Evolutionary conservation across 1,140 invertebrate genomes (phyloP).

Genomic region (Bacillus rossius): DNA sequence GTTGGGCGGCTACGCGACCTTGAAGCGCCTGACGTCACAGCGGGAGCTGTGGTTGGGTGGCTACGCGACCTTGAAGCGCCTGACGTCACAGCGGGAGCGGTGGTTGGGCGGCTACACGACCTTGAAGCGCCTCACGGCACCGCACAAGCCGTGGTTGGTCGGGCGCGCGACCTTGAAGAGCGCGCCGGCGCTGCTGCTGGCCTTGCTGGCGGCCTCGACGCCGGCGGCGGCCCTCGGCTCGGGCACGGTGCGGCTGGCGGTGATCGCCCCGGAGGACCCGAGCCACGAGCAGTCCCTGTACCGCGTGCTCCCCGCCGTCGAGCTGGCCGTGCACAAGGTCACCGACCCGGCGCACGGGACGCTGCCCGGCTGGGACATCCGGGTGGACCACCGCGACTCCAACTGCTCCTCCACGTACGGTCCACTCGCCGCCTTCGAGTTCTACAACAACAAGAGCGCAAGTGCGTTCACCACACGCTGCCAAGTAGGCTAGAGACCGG

Average conservation of each 20-base stretch:
- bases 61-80: too few species aligned
- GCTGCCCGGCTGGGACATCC: constrained; percentile 59
- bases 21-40: too few species aligned
- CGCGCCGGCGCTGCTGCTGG: neutral
- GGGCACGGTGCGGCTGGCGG: constrained; percentile 50
- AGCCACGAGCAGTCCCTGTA: constrained; percentile 54
- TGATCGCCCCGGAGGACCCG: constrained; percentile 60
- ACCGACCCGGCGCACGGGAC: constrained; percentile 48
- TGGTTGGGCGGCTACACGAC: too few species aligned
- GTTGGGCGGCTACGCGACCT: too few species aligned
- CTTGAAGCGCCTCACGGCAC: too few species aligned
- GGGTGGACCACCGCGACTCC: constrained; percentile 64
- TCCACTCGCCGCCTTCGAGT: constrained; percentile 71
- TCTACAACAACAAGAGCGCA: constrained; percentile 60
- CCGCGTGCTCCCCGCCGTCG: constrained; percentile 65
- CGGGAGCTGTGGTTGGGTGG: too few species aligned
- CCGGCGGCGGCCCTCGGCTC: neutral
- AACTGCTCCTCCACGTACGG: constrained; percentile 73
- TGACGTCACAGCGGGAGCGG: too few species aligned
- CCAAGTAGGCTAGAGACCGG: constrained; percentile 83
- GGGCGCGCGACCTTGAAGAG: too few species aligned
- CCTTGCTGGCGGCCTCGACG: neutral
- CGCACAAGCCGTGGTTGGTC: too few species aligned
- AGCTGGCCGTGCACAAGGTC: constrained; percentile 61
- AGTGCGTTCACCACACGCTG: constrained; percentile 85